Conservation (phyloP, 2,113 vertebrate genomes). For the Oreochromis aureus region DNA sequence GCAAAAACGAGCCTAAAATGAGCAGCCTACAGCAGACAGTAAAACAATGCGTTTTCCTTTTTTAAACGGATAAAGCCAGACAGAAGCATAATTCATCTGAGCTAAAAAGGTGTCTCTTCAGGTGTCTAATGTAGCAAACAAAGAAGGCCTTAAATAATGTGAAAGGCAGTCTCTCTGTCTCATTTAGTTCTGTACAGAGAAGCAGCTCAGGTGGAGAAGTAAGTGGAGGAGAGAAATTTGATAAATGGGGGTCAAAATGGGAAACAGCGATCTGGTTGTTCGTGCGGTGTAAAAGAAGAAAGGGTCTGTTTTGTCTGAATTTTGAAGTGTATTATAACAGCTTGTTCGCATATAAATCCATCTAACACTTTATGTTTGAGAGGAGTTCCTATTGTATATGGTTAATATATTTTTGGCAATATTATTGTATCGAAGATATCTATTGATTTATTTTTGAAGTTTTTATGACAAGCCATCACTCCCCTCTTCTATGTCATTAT, state of each 20-base stretch:
- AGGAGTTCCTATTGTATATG: conserved; percentile 31
- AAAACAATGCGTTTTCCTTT: neutral
- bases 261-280: neutral
- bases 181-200: neutral
- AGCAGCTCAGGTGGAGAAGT: neutral
- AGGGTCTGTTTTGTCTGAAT: neutral
- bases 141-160: conserved; percentile 34
- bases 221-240: neutral
- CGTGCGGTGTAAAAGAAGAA: neutral
- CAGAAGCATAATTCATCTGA: neutral
- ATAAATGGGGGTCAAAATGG: neutral
- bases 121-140: conserved; percentile 48
- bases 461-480: conserved; percentile 40
- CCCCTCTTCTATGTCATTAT: neutral
- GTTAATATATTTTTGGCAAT: conserved; percentile 42
- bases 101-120: neutral
- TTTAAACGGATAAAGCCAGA: neutral
- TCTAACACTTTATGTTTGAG: conserved; percentile 15
- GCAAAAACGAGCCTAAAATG: neutral
- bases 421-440: conserved; percentile 3
- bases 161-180: conserved; percentile 21
- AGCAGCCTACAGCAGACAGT: neutral
- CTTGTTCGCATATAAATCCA: conserved; percentile 8
- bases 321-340: neutral
- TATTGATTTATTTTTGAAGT: conserved; percentile 43